Percentiles rank a stretch among this genome's conserved stretches.
Conservation (phyloP, 2,888 invertebrate genomes). For the Chamaedrilus cognettii region DNA sequence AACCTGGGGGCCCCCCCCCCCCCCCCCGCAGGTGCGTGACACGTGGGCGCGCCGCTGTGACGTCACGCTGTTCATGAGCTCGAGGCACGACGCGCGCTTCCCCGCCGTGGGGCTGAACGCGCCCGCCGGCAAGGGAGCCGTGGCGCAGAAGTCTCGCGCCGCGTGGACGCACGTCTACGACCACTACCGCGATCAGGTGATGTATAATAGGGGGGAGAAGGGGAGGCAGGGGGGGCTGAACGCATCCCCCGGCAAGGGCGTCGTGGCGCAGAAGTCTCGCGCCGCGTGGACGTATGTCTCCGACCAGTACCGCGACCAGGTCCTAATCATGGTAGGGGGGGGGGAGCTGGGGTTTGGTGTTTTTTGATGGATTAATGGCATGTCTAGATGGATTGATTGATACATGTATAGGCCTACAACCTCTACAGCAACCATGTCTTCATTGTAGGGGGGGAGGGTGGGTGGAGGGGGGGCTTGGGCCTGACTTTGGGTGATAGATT, state of each 20-base stretch:
- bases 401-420: background rate
- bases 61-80: constrained; percentile 34
- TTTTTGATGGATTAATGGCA: no score
- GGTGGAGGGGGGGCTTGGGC: no score
- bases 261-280: constrained; percentile 11
- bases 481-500: no score
- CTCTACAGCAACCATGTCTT: background rate
- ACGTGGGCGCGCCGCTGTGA: constrained; percentile 36
- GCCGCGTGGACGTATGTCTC: constrained; percentile 35
- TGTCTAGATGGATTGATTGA: no score
- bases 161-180: constrained; percentile 33
- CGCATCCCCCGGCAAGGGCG: constrained; percentile 27
- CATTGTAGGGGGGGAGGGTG: no score
- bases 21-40: no score
- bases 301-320: constrained; percentile 11
- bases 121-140: constrained; percentile 27
- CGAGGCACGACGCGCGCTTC: constrained; percentile 23
- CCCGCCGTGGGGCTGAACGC: constrained; percentile 33
- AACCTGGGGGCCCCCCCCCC: no score
- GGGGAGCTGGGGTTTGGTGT: no score
- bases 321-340: no score
- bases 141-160: constrained; percentile 34
- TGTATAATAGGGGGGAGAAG: no score
- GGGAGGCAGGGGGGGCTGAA: no score
- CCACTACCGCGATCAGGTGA: constrained; percentile 10